phyloP scores from a whole-genome alignment of 2,113 vertebrate species.

The Australoheros scitulus region DNA sequence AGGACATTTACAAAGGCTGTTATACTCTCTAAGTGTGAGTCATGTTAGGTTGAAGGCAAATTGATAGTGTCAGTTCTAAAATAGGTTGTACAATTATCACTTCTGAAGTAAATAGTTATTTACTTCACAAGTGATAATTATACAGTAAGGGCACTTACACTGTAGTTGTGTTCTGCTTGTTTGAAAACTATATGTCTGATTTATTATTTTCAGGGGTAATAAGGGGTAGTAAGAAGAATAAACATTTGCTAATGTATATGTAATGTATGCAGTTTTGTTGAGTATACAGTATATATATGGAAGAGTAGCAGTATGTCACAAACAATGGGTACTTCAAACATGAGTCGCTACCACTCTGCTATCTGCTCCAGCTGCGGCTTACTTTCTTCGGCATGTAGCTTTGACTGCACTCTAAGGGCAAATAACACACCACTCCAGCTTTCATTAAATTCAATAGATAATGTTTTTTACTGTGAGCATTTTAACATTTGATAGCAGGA shows the following conservation, averaged over 20 bases:
- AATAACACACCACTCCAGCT: neutral
- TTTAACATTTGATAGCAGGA: neutral
- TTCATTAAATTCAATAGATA: neutral
- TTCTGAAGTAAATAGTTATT: constrained; percentile 5
- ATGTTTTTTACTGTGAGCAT: constrained; percentile 1
- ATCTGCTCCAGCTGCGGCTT: neutral
- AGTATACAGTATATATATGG: neutral
- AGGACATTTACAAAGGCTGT: neutral
- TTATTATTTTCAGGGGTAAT: neutral
- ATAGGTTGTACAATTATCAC: neutral
- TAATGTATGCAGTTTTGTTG: neutral
- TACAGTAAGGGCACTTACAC: neutral
- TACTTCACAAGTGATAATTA: constrained; percentile 1
- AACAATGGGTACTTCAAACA: neutral
- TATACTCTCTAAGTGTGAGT: constrained; percentile 8
- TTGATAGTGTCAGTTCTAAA: neutral
- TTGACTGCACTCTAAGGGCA: neutral
- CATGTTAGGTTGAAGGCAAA: neutral
- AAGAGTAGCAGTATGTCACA: neutral
- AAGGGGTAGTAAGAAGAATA: accelerated
- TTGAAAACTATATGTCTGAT: neutral
- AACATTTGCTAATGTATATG: neutral
- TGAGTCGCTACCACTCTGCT: neutral
- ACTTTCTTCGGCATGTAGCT: neutral
- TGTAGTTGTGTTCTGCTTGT: neutral